Evolutionary conservation across 2,888 invertebrate genomes (phyloP), one percentile per base, ranked within the genome.

Genomic region (Machimus atricapillus): DNA sequence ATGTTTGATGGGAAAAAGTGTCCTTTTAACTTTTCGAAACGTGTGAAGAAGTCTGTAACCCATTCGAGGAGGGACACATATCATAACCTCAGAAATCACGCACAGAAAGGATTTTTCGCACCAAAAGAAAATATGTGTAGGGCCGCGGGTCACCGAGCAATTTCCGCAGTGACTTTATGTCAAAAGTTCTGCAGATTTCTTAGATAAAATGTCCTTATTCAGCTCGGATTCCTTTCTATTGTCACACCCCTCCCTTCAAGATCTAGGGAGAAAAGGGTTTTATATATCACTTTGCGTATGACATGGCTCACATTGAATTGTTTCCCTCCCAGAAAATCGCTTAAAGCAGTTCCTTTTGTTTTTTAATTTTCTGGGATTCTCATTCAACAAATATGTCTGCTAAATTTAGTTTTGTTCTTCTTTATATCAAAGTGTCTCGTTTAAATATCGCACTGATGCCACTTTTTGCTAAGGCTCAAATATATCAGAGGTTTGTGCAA

Each of bases 141-240:
- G 52, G 82, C 82, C 82, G 82, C 82, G 66, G 82, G 82, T 82
- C 82, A 82, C 82, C 82, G 37, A 34, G 52, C 82, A 82, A 82
- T 82, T 82, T 82, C 82, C 82, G 82, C 66, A 66, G 82, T 82
- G 82, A 82, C 82, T 82, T 76, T 82, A 19, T 82, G 82, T 82
- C 82, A 82, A 82, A 82, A 82, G 82, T 82, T 82, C 66, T 82
- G 66, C 82, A 82, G 82, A 82, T 82, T 27, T 82, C 58, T 82
- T 82, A 82, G 34, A 82, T 82, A 82, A 82, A 82, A 82, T 82
- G 82, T 82, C 82, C 82, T 82, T 66, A 82, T 82, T 82, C 58
- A 82, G 31, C 82, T 66, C 56, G 52, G 82, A 82, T 37, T 82
- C 82, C 66, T 82, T 82, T 82, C 82, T 58, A 82, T 82, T 82